Evolutionary conservation across 2,113 vertebrate species (phyloP).

Genomic region (Microcebus murinus): DNA sequence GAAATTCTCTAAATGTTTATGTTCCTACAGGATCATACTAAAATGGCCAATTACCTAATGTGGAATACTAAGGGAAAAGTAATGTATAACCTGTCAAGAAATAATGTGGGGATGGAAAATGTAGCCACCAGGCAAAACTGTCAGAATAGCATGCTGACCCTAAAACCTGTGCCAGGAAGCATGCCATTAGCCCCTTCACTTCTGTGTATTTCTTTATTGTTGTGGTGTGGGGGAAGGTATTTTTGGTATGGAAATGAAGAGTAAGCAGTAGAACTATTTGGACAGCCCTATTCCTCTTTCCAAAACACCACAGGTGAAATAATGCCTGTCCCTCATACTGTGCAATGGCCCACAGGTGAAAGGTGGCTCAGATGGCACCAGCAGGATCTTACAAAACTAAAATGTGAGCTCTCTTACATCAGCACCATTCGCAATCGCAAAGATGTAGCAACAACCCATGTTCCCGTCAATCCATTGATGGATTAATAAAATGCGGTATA

Average conservation of each 20-base stretch:
- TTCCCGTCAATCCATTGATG: no score
- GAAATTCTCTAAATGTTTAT: constrained; percentile 71
- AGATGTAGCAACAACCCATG: background rate
- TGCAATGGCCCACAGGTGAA: no score
- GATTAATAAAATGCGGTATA: no score
- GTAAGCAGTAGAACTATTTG: background rate
- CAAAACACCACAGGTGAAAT: background rate
- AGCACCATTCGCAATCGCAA: background rate
- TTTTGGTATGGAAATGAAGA: background rate
- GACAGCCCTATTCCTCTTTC: background rate
- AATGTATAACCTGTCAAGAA: background rate
- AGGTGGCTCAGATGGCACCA: fast-evolving
- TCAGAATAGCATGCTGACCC: background rate
- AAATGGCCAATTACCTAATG: background rate
- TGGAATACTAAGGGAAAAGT: background rate
- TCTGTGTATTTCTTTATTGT: background rate
- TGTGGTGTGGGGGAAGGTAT: background rate
- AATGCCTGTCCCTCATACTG: background rate
- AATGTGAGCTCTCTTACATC: background rate
- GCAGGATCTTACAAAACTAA: no score
- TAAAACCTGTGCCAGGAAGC: fast-evolving
- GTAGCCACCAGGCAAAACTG: background rate
- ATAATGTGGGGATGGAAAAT: background rate
- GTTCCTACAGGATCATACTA: background rate
- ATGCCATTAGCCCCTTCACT: fast-evolving